Base-by-base conservation (phyloP, 2,113 vertebrate genomes). In the Cyanocitta stelleri region DNA sequence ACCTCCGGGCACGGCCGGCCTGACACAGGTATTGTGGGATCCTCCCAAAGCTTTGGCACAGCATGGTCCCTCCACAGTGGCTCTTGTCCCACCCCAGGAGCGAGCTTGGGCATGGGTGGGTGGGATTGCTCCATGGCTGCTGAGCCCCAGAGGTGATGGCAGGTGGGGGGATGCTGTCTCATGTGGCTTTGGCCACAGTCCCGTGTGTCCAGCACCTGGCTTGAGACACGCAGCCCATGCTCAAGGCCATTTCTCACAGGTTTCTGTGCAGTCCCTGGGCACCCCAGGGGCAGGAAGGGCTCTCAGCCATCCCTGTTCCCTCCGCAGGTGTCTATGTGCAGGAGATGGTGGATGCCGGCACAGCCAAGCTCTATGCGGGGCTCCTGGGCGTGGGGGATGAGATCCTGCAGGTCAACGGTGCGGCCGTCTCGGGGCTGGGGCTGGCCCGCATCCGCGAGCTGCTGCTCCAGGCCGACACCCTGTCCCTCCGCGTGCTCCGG, bases 391-490 rank as follows among this genome's bases (percentile, higher is more conserved):
- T 98, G 7, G 99, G 99, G 3, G 99, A 99, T 18, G 99, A 99
- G 97, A 99, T 99, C 90, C 97, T 99, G 17, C 98, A 99, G 97
- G 98, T 99, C 82, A 99, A 99, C 0, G 98, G 99, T 6, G 98
- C 97, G 44, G 98, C 98, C 1, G 99, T 99, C 33, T 98, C 98
- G 0, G 98, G 98, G 21, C 98, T 99, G 92, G 98, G 97, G 80
- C 85, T 99, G 94, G 97, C 98, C 68, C 98, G 98, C 33, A 97
- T 99, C 82, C 98, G 93, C 0, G 86, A 98, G 81, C 98, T 99
- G 87, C 98, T 99, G 98, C 98, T 98, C 17, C 96, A 61, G 27
- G 98, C 98, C 0, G 98, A 98, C 97, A 98, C 72, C 1, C 97
- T 99, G 67, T 98, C 98, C 5, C 89, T 99, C 22, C 98, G 99